Base-by-base conservation (phyloP, 2,113 vertebrate genomes). In the Oriolus oriolus region DNA sequence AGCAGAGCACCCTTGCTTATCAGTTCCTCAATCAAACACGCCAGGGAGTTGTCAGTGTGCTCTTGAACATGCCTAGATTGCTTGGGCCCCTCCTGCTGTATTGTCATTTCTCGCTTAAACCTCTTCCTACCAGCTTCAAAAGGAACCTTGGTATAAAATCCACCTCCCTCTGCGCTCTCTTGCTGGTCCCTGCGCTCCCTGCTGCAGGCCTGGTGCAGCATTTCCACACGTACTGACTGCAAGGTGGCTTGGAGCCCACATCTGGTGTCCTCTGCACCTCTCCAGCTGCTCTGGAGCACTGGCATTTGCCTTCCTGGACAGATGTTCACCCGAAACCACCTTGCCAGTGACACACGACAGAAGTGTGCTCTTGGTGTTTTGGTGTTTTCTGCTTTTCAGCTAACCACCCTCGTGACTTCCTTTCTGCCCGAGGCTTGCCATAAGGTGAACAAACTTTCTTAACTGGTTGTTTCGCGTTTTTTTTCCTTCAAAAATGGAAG, bases 11-110 rank as follows among this genome's bases (percentile, higher is more conserved):
- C 15, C 24, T 70, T 35, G n/a, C 45, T 70, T 35, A 9, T 52
- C 5, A 65, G 37, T 23, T 65, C 50, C n/a, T 57, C 0, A 0
- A 70, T 65, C 35, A 71, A 30, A 31, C 33, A 31, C 2, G 2
- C n/a, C 22, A 37, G 24, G 17, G 27, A 75, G 47, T 7, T 47
- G 18, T 14, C 56, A 50, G 20, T 3, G 22, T 10, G 14, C 35
- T 80, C 57, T 20, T 54, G 21, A 79, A 53, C 71, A 39, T 12
- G 2, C 28, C 39, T 30, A 27, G 20, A 52, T 18, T 37, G 28
- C 53, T 60, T 20, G 21, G 17, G 24, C 24, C 18, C 42, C 45
- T 52, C 31, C 42, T 21, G 26, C 39, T 63, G 21, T 50, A 19
- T 4, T 18, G 24, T 24, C 57, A 44, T 41, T 39, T 90, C 47